Evolutionary conservation across 1,140 invertebrate genomes (phyloP).

Genomic region (Apis cerana): DNA sequence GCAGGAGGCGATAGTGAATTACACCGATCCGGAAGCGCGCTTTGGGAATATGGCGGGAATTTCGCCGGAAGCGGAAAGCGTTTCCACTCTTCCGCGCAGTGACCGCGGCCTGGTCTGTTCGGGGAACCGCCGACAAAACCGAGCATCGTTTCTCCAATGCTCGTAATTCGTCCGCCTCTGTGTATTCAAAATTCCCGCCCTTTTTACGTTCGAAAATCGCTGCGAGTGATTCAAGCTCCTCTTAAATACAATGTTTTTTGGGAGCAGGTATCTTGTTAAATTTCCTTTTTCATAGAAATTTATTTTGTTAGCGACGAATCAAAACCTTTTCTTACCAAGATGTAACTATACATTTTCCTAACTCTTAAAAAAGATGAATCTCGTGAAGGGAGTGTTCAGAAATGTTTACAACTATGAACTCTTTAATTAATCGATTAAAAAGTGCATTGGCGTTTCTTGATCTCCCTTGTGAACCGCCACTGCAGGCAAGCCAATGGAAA

Average conservation of each 20-base stretch:
- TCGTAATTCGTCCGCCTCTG: constrained; percentile 53
- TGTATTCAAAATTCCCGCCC: constrained; percentile 3
- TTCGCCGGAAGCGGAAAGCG: constrained; percentile 68
- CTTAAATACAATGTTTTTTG: no score
- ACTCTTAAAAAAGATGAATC: no score
- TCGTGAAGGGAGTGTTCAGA: no score
- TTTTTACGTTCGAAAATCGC: neutral
- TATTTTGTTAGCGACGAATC: no score
- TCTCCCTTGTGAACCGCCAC: constrained; percentile 4
- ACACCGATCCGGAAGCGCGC: constrained; percentile 54
- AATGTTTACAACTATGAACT: no score
- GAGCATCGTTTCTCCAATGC: constrained; percentile 40
- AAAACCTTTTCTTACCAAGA: no score
- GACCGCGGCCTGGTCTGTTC: constrained; percentile 50
- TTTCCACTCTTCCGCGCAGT: constrained; percentile 63
- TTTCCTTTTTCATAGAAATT: no score
- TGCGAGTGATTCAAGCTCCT: neutral
- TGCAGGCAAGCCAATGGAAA: constrained; percentile 32
- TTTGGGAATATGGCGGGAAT: constrained; percentile 65
- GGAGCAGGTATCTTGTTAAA: no score
- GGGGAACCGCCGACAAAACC: constrained; percentile 59
- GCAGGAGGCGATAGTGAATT: constrained; percentile 10
- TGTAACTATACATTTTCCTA: no score
- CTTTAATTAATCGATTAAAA: no score
- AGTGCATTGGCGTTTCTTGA: no score